Evolutionary conservation across 2,888 invertebrate genomes (phyloP).

Genomic region (Rambutsinella grinnellia): DNA sequence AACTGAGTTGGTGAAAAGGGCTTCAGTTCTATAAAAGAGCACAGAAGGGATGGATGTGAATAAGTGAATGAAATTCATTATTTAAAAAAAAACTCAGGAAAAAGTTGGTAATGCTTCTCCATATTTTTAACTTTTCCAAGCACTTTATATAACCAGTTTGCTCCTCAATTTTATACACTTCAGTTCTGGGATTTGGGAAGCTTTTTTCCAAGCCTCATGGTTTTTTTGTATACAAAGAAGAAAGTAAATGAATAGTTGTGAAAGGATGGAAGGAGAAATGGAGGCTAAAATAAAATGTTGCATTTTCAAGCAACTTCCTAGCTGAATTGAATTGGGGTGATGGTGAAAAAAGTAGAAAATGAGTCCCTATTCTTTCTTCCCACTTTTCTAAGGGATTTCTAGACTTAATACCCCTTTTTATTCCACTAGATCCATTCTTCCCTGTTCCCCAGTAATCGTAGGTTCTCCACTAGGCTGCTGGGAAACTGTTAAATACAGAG

Average conservation of each 20-base stretch:
- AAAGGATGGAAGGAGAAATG: not conserved
- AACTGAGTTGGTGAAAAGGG: slow-evolving; percentile 31
- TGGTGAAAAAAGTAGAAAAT: slow-evolving; percentile 49
- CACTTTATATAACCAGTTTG: not conserved
- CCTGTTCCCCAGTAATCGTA: slow-evolving; percentile 15
- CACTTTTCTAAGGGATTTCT: slow-evolving; percentile 52
- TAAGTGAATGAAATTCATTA: not conserved
- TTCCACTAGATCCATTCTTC: slow-evolving; percentile 37
- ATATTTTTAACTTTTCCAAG: not conserved
- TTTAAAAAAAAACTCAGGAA: not conserved
- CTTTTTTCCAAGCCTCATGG: not conserved
- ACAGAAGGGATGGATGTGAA: not conserved
- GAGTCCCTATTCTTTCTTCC: slow-evolving; percentile 54
- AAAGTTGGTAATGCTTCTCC: not conserved
- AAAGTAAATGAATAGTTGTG: slow-evolving; percentile 4
- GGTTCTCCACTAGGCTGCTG: not conserved
- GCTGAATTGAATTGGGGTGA: slow-evolving; percentile 47
- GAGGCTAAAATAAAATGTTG: slow-evolving; percentile 29
- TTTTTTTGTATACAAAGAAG: slow-evolving; percentile 1
- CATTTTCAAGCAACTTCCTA: slow-evolving; percentile 30
- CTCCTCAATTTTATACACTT: not conserved
- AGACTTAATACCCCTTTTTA: slow-evolving; percentile 50
- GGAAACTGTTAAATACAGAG: not conserved
- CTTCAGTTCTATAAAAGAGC: not conserved
- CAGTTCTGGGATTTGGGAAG: not conserved